Evolutionary conservation across 2,113 vertebrate species (phyloP), one percentile per base, ranked within the genome.

Genomic region (Onychostruthus taczanowskii): DNA sequence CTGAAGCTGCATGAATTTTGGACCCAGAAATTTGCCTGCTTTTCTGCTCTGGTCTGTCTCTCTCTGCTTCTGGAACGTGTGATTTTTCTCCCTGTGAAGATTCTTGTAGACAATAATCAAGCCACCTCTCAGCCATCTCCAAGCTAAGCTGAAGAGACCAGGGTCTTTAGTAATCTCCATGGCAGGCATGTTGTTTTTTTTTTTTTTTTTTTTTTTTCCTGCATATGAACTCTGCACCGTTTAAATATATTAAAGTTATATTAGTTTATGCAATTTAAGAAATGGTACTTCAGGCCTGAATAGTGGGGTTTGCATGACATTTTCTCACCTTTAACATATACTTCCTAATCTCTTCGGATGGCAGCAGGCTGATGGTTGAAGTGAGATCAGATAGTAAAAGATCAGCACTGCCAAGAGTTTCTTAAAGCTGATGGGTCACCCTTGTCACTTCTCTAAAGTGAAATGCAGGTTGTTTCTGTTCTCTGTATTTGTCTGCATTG

Each of bases 121-220:
- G 33, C 58, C 10, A 31, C 20, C 22, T 66, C 62, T 83, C 43
- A 39, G 35, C 21, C 19, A 67, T 41, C 47, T 44, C 28, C 62
- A 89, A 43, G 52, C 37, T 87, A 15, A 87, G 7, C 5, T 83
- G 77, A 83, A 52, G 52, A 39, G 16, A 17, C 46, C 14, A 58
- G 31, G 7, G 7, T 76, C n/a, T 86, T 88, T 62, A 89, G 46
- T 76, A 47, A 63, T 33, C 53, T 86, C 49, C 33, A 12, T 18
- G 19, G 7, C 9, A 84, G 44, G 23, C 2, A 37, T 80, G 80
- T 61, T 64, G 10, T 67, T 10, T 56, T 56, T 19, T 7, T 23
- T 55, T 28, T 19, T 44, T 44, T 17, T 8, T 0, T 2, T 28
- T 44, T 44, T 44, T 17, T 8, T 0, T 2, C 9, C 44, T 50